Evolutionary conservation across 2,797 vertebrate species (phyloP).

Genomic region (Cuculus canorus): DNA sequence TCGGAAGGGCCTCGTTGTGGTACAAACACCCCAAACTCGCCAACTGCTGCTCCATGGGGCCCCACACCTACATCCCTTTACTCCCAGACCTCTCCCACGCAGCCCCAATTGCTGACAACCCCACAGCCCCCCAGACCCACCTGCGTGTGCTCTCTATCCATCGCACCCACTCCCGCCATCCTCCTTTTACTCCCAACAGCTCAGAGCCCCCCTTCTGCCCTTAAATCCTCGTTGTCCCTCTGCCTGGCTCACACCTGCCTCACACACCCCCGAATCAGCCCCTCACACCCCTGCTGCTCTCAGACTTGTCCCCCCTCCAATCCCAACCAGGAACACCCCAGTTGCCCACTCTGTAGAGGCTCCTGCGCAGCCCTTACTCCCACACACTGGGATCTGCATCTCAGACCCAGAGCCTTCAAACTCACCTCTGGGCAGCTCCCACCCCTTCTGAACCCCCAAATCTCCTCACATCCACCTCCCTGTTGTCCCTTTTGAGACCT

Average conservation of each 20-base stretch:
- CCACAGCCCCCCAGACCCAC: neutral
- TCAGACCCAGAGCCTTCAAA: too few species aligned
- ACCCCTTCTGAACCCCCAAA: rapidly evolving
- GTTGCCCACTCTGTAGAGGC: rapidly evolving
- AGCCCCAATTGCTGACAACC: neutral
- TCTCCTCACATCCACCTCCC: too few species aligned
- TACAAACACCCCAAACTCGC: neutral
- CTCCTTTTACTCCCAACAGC: neutral
- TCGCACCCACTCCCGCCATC: neutral
- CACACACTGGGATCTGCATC: neutral
- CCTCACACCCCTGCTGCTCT: rapidly evolving
- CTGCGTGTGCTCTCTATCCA: neutral
- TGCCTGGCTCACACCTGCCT: neutral
- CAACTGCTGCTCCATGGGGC: neutral
- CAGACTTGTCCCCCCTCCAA: rapidly evolving
- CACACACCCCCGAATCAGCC: neutral
- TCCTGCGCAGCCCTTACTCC: neutral
- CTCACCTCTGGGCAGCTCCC: neutral
- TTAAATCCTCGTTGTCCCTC: neutral
- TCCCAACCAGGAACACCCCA: neutral
- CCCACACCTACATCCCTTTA: too few species aligned
- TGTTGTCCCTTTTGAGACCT: neutral
- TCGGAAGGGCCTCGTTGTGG: rapidly evolving
- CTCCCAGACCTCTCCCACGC: neutral
- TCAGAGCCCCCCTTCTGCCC: rapidly evolving